A percentile compares a stretch with the other conserved stretches of the same genome.
Evolutionary conservation across 2,113 vertebrate genomes (phyloP).

Genomic region (Perca schrenkii): DNA sequence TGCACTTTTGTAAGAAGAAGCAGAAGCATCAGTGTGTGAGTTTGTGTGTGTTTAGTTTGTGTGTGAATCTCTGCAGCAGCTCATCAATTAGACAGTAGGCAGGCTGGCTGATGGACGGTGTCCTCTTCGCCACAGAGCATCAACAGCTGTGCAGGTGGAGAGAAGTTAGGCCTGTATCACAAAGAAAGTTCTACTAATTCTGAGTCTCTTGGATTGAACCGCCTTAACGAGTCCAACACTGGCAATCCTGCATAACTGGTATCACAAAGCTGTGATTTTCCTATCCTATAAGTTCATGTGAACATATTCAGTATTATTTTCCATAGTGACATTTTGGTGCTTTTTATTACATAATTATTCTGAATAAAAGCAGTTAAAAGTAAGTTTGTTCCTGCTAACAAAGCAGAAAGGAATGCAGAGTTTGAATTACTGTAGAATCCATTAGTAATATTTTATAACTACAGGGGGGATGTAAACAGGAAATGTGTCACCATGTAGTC

Average conservation of each 20-base stretch:
- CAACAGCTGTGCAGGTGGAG: slow-evolving; percentile 37
- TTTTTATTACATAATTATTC: neutral
- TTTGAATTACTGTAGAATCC: neutral
- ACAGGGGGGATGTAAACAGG: neutral
- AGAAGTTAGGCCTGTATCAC: neutral
- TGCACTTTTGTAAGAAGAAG: slow-evolving; percentile 36
- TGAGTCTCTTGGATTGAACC: too few species aligned
- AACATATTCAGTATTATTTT: neutral
- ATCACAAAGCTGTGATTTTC: neutral
- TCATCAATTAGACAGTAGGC: slow-evolving; percentile 53
- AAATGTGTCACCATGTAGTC: neutral
- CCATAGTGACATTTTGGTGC: neutral
- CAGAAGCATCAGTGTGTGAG: neutral
- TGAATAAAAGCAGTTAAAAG: neutral
- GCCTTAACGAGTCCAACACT: neutral
- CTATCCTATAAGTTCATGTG: neutral
- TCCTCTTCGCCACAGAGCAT: neutral
- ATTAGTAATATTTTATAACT: neutral
- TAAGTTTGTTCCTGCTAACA: neutral
- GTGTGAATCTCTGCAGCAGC: slow-evolving; percentile 10
- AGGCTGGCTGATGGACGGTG: slow-evolving; percentile 6
- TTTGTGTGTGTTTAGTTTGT: neutral
- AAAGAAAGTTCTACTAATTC: neutral
- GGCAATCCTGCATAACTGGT: neutral
- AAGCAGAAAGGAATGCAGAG: neutral